Evolutionary conservation across 2,888 invertebrate genomes (phyloP), one percentile per base, ranked within the genome.

Genomic region (Drymonia ruficornis): DNA sequence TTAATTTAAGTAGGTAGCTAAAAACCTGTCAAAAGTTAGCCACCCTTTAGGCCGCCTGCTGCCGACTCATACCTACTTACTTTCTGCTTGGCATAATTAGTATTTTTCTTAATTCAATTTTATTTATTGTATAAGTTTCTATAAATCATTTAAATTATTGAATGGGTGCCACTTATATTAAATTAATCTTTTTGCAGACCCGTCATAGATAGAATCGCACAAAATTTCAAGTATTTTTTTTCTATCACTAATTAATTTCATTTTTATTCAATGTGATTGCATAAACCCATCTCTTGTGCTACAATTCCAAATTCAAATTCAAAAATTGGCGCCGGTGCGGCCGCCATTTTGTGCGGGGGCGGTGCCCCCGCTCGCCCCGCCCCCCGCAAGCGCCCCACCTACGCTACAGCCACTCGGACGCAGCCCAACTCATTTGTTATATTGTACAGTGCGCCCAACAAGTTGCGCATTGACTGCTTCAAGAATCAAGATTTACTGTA

Each of bases 311-410:
- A 63, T 76, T 63, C 52, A 74, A 86, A 86, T 90, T 92, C 81
- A 83, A 91, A 91, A 83, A 78, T 94, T 94, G 94, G 94, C 94
- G 93, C 93, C 93, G 85, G 83, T 84, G 84, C 83, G 80, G 86
- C 86, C 86, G 93, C 94, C 94, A 93, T 93, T 93, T 93, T 94
- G 93, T 92, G 93, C 89, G 79, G 89, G 18, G 94, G 94, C 93
- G 93, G 89, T 77, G 80, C 80, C 90, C 89, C 87, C 84, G 81
- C 85, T 61, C 70, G 93, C 86, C 84, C 91, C 91, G 93, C 94
- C 93, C 87, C 87, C 81, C 82, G 74, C 44, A 23, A 80, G 83
- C 73, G 86, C 91, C 91, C 87, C 91, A 83, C 92, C 89, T 85
- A 81, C 82, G 83, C 80, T 73, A 65, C 81, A 83, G 81, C 82